These are phyloP conservation scores for Drosophila incognita DNA, from an alignment of 2,888 invertebrate species.

Conservation along the genomic window DNA sequence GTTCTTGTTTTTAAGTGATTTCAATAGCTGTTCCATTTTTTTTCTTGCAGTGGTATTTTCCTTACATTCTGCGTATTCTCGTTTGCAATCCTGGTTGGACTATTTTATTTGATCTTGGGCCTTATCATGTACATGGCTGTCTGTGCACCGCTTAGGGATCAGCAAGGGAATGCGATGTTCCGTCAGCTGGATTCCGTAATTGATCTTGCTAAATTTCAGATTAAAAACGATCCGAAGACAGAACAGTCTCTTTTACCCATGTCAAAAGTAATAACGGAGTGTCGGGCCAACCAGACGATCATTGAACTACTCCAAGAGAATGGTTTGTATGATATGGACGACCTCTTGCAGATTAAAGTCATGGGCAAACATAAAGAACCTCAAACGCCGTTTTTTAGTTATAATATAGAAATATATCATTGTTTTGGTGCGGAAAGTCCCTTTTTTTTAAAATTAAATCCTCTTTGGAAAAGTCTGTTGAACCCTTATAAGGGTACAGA, in stretches of 20 bases:
- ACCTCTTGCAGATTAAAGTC: conserved; percentile 31
- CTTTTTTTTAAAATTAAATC: too few relatives aligned
- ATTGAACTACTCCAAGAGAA: conserved; percentile 86
- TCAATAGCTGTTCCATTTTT: background rate
- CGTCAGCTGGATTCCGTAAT: conserved; percentile 87
- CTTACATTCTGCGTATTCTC: conserved; percentile 91
- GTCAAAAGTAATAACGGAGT: conserved; percentile 87
- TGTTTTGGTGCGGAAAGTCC: rapidly evolving
- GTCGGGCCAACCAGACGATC: conserved; percentile 90
- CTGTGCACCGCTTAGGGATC: conserved; percentile 91
- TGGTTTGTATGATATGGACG: conserved; percentile 41
- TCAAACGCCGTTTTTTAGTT: conserved; percentile 15
- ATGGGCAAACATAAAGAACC: background rate
- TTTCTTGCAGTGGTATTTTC: conserved; percentile 88
- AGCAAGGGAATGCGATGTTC: conserved; percentile 88
- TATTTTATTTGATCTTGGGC: conserved; percentile 90
- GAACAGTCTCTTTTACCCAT: conserved; percentile 72
- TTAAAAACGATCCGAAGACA: conserved; percentile 41
- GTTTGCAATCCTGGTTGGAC: conserved; percentile 88
- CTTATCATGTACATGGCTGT: conserved; percentile 89
- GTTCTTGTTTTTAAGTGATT: background rate
- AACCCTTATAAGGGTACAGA: conserved; percentile 28
- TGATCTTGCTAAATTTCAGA: conserved; percentile 86
- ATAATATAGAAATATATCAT: rapidly evolving
- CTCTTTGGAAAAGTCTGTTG: background rate